phyloP scores from a whole-genome alignment of 1,140 invertebrate genomes.

The Dreissena polymorpha region DNA sequence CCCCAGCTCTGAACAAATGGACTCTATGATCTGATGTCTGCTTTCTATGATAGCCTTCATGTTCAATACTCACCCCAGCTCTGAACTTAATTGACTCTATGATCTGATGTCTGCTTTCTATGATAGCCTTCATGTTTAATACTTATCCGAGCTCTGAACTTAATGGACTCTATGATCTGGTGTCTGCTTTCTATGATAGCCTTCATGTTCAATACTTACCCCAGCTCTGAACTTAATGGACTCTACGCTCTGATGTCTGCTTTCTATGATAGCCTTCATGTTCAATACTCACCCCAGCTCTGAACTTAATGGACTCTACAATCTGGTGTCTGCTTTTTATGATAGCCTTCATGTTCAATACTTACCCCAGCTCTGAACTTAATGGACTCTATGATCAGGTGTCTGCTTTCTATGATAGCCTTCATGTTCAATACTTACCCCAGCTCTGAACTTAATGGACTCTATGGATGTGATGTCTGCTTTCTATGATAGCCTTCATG shows the following conservation, averaged over 20 bases:
- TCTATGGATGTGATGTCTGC: constrained; percentile 88
- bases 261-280: constrained; percentile 83
- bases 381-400: constrained; percentile 88
- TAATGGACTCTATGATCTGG: constrained; percentile 88
- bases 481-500: constrained; percentile 83
- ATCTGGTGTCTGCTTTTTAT: constrained; percentile 87
- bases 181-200: constrained; percentile 85
- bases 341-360: constrained; percentile 81
- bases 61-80: too few relatives aligned
- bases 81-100: constrained; percentile 87
- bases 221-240: constrained; percentile 85
- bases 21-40: constrained; percentile 88
- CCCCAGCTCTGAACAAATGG: constrained; percentile 84
- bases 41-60: constrained; percentile 84
- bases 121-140: constrained; percentile 82
- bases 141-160: constrained; percentile 84
- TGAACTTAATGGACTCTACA: constrained; percentile 86
- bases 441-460: constrained; percentile 85
- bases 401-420: constrained; percentile 84
- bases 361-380: constrained; percentile 84
- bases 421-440: too few relatives aligned
- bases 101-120: constrained; percentile 87
- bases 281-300: too few relatives aligned
- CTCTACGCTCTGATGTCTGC: constrained; percentile 88
- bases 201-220: too few relatives aligned